A percentile compares a stretch with the other conserved stretches of the same genome.
phyloP scores from a whole-genome alignment of 2,888 invertebrate species.

The Euplexia lucipara region DNA sequence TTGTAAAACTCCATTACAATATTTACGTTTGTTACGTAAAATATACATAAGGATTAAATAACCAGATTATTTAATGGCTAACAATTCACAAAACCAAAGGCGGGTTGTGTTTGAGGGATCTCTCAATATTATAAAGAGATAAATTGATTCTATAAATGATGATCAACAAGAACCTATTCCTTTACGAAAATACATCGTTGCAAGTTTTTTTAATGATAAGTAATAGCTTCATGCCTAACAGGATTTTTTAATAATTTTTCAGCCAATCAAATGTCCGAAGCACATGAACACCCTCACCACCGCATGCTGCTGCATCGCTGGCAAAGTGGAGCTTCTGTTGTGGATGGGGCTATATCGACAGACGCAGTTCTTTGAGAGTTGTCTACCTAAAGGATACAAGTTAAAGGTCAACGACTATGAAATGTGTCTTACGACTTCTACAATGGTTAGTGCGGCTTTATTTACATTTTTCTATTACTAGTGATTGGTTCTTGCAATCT shows the following conservation, averaged over 20 bases:
- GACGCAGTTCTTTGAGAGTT: conserved; percentile 68
- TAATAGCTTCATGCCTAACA: background rate
- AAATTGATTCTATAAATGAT: too few species aligned
- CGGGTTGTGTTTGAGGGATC: too few species aligned
- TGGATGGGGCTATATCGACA: conserved; percentile 83
- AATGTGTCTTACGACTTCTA: conserved; percentile 73
- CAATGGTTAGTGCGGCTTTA: conserved; percentile 69
- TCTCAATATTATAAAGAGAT: too few species aligned
- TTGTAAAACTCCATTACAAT: too few species aligned
- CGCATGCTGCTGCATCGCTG: conserved; percentile 78
- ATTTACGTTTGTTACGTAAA: too few species aligned
- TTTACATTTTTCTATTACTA: background rate
- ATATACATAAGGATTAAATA: too few species aligned
- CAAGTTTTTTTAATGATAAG: background rate
- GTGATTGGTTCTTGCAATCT: too few species aligned
- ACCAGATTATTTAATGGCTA: too few species aligned
- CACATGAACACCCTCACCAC: conserved; percentile 73
- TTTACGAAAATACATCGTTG: too few species aligned
- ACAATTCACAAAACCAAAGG: too few species aligned
- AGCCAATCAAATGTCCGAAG: conserved; percentile 87
- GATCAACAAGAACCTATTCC: too few species aligned
- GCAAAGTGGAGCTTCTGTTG: conserved; percentile 78
- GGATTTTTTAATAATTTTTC: conserved; percentile 57
- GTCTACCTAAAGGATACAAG: conserved; percentile 74
- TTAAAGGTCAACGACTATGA: conserved; percentile 75